Evolutionary conservation across 2,797 vertebrate genomes (phyloP).

Genomic region (Eulemur rubriventer): DNA sequence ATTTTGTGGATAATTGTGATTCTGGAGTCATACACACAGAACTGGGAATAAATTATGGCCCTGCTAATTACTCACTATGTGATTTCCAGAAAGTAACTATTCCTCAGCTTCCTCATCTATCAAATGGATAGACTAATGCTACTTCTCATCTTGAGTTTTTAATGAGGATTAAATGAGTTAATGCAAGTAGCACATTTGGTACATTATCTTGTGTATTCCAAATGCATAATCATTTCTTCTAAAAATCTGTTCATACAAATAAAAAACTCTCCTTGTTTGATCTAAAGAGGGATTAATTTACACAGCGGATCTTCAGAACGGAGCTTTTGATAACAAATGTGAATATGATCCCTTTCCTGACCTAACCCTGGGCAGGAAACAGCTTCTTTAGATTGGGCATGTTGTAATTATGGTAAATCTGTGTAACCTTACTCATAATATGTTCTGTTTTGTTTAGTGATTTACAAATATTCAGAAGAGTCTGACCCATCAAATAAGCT

Average conservation of each 20-base stretch:
- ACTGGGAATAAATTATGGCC: neutral
- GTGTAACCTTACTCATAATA: constrained; percentile 3
- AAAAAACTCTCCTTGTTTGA: neutral
- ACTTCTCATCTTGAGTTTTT: neutral
- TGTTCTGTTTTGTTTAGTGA: constrained; percentile 2
- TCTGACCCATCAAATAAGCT: neutral
- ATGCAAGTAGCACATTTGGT: neutral
- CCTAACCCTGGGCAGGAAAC: neutral
- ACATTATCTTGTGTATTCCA: neutral
- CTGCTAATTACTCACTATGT: neutral
- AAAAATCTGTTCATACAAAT: neutral
- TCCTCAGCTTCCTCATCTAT: neutral
- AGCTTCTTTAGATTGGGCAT: neutral
- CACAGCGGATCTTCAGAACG: neutral
- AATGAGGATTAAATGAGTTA: neutral
- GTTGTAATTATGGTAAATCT: constrained; percentile 16
- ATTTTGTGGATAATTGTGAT: neutral
- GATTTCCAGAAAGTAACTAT: constrained; percentile 2
- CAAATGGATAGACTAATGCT: neutral
- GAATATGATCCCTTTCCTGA: neutral
- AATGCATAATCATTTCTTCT: neutral
- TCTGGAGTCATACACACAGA: neutral
- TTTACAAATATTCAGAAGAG: constrained; percentile 44
- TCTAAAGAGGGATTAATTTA: neutral
- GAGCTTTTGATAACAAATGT: neutral